Base-by-base conservation (phyloP, 2,113 vertebrate species). In the Promerops cafer region DNA sequence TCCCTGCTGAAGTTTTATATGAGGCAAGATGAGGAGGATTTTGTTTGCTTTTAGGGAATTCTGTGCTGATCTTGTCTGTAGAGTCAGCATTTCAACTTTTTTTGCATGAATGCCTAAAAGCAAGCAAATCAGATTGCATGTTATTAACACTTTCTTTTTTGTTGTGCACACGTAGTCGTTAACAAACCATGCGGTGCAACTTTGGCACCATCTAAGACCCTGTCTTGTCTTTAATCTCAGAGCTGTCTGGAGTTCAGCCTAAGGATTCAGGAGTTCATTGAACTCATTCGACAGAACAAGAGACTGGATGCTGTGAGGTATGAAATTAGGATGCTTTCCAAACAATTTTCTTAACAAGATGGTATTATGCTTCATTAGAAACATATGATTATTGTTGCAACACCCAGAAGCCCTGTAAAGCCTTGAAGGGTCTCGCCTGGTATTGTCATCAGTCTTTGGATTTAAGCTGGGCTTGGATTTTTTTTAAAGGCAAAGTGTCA, bases 191-290 rank as follows among this genome's bases (percentile, higher is more conserved):
- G 69, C 14, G 49, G 52, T 89, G 83, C 76, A 70, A 13, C 52
- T 78, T 14, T 85, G 75, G 78, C 80, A 82, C 44, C 40, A 13
- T 70, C 70, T 95, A 63, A 98, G 80, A 82, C 40, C 20, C 42
- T 85, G 44, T 95, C 89, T 94, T 87, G 33, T 97, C 86, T 98
- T 93, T 95, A 33, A 95, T 95, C 93, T 98, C 98, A 99, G 99
- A 99, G 99, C 95, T 99, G 99, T 97, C 98, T 99, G 97, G 99
- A 99, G 98, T 99, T 99, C 98, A 99, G 99, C 97, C 98, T 99
- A 83, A 98, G 99, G 98, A 99, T 99, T 96, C 99, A 99, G 97
- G 99, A 99, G 98, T 99, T 99, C 97, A 99, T 99, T 50, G 99
- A 99, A 97, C 99, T 99, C 83, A 99, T 99, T 95, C 98, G 99